Evolutionary conservation across 2,113 vertebrate species (phyloP), one percentile per base, ranked within the genome.

Genomic region (Cyanoderma ruficeps): DNA sequence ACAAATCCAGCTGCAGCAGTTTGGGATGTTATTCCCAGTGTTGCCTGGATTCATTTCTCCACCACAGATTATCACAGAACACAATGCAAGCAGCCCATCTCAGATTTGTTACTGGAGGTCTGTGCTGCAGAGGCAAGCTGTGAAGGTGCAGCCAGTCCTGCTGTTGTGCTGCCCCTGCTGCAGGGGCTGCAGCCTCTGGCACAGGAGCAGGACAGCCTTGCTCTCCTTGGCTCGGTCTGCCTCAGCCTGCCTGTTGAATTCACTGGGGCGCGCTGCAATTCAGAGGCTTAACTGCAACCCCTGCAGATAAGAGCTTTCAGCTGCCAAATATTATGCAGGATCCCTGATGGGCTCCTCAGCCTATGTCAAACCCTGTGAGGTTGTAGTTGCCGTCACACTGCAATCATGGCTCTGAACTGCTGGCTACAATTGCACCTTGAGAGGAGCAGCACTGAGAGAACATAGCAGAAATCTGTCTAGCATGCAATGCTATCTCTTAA

Each of bases 291-390:
- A 90, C 86, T 92, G 80, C 92, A 93, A 42, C 83, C 83, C 94
- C 93, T 63, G 89, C 17, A 81, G 91, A 39, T 86, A 89, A 77
- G 60, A 92, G 89, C 47, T 90, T 93, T 77, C 64, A 50, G 76
- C 89, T 87, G 89, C 80, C 93, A 97, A 83, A 74, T 31, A 78
- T 44, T 90, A 78, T 25, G 47, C 47, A n/a, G 93, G 83, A 86
- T 64, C 80, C 95, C 94, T 52, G 93, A 81, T 49, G 95, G 72
- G 96, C 93, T 92, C 80, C 11, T 79, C 94, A 94, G 91, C 64
- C 83, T 89, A 13, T 92, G 80, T 83, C 89, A 92, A 15, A 91
- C 35, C 41, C 93, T 37, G 68, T 4, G 64, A 94, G 68, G 86
- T 2, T 74, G 83, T 77, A 83, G 86, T 44, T 90, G 87, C 71